These are phyloP conservation scores for Barbus barbus DNA, from an alignment of 2,113 vertebrate species.

Conservation along the genomic window DNA sequence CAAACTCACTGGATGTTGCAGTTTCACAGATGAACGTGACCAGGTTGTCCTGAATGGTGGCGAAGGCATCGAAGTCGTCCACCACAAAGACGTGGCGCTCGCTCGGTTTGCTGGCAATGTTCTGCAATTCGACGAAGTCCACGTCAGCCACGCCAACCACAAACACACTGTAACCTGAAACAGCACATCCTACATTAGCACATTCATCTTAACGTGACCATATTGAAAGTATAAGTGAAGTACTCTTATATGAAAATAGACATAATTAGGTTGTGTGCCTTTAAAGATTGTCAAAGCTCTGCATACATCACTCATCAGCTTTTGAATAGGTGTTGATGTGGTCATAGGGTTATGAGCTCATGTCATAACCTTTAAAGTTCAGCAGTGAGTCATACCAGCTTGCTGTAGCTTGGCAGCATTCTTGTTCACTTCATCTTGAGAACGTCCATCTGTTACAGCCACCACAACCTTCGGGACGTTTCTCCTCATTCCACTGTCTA, in stretches of 20 bases:
- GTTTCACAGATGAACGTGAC: conserved; percentile 98
- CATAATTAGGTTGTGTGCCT: not conserved
- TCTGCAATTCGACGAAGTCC: conserved; percentile 88
- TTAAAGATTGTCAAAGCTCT: not conserved
- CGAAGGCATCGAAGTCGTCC: conserved; percentile 95
- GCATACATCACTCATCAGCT: not conserved
- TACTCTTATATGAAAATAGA: not conserved
- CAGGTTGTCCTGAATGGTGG: conserved; percentile 95
- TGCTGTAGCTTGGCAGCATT: conserved; percentile 87
- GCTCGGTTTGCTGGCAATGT: conserved; percentile 93
- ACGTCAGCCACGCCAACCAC: conserved; percentile 93
- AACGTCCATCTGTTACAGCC: conserved; percentile 92
- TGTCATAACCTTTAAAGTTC: not conserved
- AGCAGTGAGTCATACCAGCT: conserved; percentile 78
- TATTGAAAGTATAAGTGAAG: not conserved
- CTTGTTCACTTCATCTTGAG: conserved; percentile 94
- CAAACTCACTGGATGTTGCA: conserved; percentile 85
- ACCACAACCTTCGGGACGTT: conserved; percentile 95
- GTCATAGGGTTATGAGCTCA: not conserved
- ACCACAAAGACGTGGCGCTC: conserved; percentile 94
- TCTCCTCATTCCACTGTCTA: conserved; percentile 91
- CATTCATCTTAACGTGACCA: not conserved
- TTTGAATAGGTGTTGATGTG: not conserved
- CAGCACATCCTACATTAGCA: not conserved
- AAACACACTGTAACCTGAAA: conserved; percentile 92